These are phyloP conservation scores for Macropus fuliginosus DNA, from an alignment of 2,797 vertebrate genomes.

Conservation along the genomic window DNA sequence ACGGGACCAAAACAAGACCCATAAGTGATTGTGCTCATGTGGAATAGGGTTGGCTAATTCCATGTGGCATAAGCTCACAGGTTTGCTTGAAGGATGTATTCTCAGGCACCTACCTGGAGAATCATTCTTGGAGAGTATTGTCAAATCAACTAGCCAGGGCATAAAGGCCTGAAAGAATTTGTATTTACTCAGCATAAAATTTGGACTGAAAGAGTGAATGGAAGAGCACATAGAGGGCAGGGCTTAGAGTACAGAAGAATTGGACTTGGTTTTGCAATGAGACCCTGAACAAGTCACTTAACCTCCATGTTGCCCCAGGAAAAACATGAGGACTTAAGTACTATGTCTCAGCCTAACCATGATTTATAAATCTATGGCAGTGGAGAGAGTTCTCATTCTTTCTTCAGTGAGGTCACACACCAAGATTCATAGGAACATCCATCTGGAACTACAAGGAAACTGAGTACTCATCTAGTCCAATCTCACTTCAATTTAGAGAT, in stretches of 20 bases:
- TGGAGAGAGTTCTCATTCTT: neutral
- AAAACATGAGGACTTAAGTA: neutral
- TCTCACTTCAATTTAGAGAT: neutral
- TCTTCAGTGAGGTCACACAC: neutral
- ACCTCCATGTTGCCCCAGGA: neutral
- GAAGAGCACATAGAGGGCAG: too few relatives aligned
- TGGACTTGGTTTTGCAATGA: neutral
- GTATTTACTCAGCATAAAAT: too few relatives aligned
- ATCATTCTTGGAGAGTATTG: neutral
- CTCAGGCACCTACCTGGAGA: neutral
- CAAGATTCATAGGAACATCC: neutral
- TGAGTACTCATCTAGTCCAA: neutral
- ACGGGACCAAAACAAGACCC: neutral
- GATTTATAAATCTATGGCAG: neutral
- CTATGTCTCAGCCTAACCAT: neutral
- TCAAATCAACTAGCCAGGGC: neutral
- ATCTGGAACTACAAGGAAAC: neutral
- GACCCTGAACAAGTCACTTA: neutral
- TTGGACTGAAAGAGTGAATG: too few relatives aligned
- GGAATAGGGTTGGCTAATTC: neutral
- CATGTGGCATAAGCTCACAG: neutral
- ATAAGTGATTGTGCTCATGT: neutral
- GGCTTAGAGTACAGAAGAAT: too few relatives aligned
- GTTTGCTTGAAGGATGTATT: neutral
- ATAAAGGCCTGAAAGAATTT: neutral